phyloP scores from a whole-genome alignment of 2,113 vertebrate genomes.

The Drymodes brunneopygia region DNA sequence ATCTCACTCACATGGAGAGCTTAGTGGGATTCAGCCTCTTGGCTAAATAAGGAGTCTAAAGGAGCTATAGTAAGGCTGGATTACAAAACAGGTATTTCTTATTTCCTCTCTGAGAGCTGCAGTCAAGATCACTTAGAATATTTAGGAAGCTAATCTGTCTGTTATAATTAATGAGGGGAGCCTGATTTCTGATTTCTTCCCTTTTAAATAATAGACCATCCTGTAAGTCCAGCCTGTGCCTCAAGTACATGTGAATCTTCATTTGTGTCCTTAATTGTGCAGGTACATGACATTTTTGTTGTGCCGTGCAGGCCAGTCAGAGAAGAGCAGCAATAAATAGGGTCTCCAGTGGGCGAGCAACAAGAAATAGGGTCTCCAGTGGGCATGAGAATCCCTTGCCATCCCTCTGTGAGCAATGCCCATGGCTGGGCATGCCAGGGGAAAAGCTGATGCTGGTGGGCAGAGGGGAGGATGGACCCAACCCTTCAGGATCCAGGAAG shows the following conservation, averaged over 20 bases:
- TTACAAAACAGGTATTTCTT: slow-evolving; percentile 2
- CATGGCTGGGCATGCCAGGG: not conserved
- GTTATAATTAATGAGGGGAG: not conserved
- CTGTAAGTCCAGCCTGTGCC: not conserved
- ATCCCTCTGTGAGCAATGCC: not conserved
- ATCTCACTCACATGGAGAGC: not conserved
- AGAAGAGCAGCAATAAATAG: not conserved
- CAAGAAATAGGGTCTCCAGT: rapidly evolving
- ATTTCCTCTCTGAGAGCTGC: not conserved
- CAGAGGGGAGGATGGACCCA: not conserved
- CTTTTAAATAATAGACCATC: not conserved
- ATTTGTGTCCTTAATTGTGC: not conserved
- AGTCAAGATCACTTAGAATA: not conserved
- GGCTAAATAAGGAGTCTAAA: slow-evolving; percentile 21
- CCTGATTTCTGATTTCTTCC: not conserved
- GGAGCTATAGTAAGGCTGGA: slow-evolving; percentile 12
- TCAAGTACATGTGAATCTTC: not conserved
- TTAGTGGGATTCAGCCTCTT: not conserved
- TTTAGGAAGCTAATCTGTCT: not conserved
- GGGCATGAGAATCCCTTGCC: not conserved
- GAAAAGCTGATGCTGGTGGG: not conserved
- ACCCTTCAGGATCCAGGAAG: not conserved
- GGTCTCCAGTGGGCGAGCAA: not conserved
- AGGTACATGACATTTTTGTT: not conserved
- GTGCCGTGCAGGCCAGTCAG: not conserved